Base-by-base conservation (phyloP, 2,113 vertebrate species). In the Erythrolamprus reginae region DNA sequence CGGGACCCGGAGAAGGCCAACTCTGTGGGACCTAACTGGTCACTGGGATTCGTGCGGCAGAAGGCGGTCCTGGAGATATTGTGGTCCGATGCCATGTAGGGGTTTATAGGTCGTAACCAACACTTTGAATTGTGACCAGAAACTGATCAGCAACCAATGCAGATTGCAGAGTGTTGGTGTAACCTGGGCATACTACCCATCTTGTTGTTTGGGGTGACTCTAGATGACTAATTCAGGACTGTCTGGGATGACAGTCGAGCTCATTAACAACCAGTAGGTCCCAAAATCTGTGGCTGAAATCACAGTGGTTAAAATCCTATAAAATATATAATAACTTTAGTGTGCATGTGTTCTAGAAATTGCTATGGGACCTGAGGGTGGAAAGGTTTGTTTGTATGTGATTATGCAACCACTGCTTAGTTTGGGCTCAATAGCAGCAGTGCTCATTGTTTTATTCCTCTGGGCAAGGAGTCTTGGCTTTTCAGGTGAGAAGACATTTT, bases 341-440 rank as follows among this genome's bases (percentile, higher is more conserved):
- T n/a, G 5, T 21, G 6, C 52, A 19, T 33, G 33, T 42, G 51
- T 21, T 28, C n/a, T 56, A 55, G 26, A 82, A 82, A 82, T 47
- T n/a, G 47, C 5, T 15, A 19, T 24, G 38, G 85, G 26, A 48
- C 10, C 7, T 21, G 42, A 84, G 21, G 19, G 38, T n/a, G 23
- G 84, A 48, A 82, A 19, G 6, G 10, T 17, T 58, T 45, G 10
- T 17, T 58, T 45, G 17, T 45, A 26, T 53, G 56, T 56, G 15
- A 84, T 56, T 84, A 47, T 7, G 17, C 10, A 4, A n/a, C n/a
- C 4, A 42, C 48, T 42, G 23, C 17, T 82, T 93, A 83, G 92
- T 93, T 91, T 89, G 92, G 89, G 86, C 1, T 92, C 17, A 90
- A 93, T 92, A 26, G 17, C 28, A 90, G 89, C 91, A 89, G 24